Conservation (phyloP, 2,113 vertebrate genomes). For the Tyto alba region DNA sequence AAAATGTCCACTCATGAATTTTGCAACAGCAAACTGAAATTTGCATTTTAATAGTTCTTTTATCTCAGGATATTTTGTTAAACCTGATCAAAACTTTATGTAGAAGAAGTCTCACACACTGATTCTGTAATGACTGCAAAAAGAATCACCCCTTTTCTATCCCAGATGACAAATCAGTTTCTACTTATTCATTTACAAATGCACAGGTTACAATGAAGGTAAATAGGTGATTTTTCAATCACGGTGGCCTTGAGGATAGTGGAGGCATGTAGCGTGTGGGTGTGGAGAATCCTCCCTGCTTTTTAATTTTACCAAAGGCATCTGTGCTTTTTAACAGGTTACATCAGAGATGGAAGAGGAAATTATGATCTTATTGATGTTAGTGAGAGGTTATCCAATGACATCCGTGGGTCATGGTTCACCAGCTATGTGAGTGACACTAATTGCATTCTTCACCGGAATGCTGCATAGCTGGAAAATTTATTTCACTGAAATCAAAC, state of each 20-base stretch:
- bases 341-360: neutral
- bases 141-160: neutral
- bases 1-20: conserved; percentile 6
- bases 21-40: conserved; percentile 36
- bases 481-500: neutral
- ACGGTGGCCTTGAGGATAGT: neutral
- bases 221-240: neutral
- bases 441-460: neutral
- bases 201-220: neutral
- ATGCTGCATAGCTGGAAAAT: neutral
- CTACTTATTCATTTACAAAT: neutral
- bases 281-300: neutral
- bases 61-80: conserved; percentile 36
- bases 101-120: neutral
- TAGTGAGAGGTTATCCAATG: neutral
- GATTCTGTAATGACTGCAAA: neutral
- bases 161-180: neutral
- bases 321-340: neutral
- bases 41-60: conserved; percentile 55
- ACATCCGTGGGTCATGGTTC: neutral
- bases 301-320: neutral
- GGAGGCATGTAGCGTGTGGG: no score
- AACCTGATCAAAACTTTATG: conserved; percentile 11
- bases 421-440: neutral
- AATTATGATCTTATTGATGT: neutral